Percentiles rank a stretch among this genome's conserved stretches.
phyloP scores from a whole-genome alignment of 2,797 vertebrate species.

The Corythornis leucogaster region DNA sequence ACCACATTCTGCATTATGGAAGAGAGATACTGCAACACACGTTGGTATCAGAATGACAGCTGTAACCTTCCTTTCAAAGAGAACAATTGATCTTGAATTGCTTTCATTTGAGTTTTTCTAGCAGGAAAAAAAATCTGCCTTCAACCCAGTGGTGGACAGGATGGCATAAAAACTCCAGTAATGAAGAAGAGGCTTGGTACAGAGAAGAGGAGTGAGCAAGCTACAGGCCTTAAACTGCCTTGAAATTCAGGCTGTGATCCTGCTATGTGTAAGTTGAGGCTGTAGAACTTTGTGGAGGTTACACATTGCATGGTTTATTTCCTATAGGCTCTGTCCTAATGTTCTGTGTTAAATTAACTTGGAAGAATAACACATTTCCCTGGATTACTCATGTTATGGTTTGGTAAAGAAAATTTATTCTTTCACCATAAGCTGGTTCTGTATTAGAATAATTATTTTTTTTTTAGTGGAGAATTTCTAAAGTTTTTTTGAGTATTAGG shows the following conservation, averaged over 20 bases:
- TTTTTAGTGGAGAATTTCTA: neutral
- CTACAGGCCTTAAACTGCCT: neutral
- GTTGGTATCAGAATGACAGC: neutral
- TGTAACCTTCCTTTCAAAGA: conserved; percentile 11
- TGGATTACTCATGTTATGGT: neutral
- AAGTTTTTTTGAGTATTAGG: neutral
- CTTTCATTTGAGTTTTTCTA: conserved; percentile 25
- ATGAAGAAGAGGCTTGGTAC: neutral
- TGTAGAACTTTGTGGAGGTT: neutral
- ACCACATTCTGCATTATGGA: conserved; percentile 32
- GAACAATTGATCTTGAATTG: neutral
- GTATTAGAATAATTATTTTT: neutral
- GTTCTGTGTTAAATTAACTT: neutral
- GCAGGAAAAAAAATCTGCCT: conserved; percentile 5
- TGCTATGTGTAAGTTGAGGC: neutral
- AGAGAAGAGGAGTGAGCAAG: neutral
- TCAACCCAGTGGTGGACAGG: neutral
- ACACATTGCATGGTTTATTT: neutral
- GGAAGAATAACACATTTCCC: neutral
- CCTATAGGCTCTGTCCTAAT: neutral
- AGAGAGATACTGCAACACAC: neutral
- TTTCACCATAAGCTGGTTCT: neutral
- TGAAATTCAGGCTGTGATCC: neutral
- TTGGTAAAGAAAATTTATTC: neutral
- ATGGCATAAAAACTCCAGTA: neutral